These are phyloP conservation scores for Prorops nasuta DNA, from an alignment of 1,140 invertebrate genomes.

Conservation along the genomic window DNA sequence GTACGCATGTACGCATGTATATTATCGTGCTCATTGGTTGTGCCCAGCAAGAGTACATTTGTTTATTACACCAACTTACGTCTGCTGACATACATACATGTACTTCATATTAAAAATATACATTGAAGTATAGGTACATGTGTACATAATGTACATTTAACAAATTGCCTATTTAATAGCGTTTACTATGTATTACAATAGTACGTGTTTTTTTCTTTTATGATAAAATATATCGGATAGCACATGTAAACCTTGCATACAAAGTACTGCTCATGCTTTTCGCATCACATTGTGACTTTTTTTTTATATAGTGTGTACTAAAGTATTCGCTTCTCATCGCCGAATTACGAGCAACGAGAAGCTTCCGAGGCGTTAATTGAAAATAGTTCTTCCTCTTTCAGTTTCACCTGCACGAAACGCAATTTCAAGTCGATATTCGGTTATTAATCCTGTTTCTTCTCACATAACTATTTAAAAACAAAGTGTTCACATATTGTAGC, in stretches of 20 bases:
- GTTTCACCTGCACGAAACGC: too few relatives aligned
- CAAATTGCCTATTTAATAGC: constrained; percentile 29
- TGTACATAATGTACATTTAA: constrained; percentile 35
- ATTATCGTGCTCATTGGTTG: constrained; percentile 15
- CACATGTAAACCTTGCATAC: constrained; percentile 32
- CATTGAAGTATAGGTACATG: constrained; percentile 42
- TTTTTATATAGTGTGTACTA: too few relatives aligned
- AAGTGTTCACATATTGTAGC: too few relatives aligned
- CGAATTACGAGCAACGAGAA: background rate
- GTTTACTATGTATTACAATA: constrained; percentile 29
- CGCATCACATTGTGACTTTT: constrained; percentile 19
- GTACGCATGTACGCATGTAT: too few relatives aligned
- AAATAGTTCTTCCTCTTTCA: too few relatives aligned
- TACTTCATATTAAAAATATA: constrained; percentile 50
- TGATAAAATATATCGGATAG: constrained; percentile 38
- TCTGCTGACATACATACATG: constrained; percentile 22
- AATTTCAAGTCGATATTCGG: too few relatives aligned
- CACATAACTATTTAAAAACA: too few relatives aligned
- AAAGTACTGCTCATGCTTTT: constrained; percentile 23
- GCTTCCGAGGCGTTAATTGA: too few relatives aligned
- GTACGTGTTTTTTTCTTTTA: constrained; percentile 19
- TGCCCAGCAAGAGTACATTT: constrained; percentile 21
- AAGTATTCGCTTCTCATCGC: background rate
- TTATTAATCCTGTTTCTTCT: too few relatives aligned
- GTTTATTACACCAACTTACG: constrained; percentile 19